A percentile compares a stretch with the other conserved stretches of the same genome.
Conservation (phyloP, 1,140 invertebrate species). For the Drosophila ohnishii region DNA sequence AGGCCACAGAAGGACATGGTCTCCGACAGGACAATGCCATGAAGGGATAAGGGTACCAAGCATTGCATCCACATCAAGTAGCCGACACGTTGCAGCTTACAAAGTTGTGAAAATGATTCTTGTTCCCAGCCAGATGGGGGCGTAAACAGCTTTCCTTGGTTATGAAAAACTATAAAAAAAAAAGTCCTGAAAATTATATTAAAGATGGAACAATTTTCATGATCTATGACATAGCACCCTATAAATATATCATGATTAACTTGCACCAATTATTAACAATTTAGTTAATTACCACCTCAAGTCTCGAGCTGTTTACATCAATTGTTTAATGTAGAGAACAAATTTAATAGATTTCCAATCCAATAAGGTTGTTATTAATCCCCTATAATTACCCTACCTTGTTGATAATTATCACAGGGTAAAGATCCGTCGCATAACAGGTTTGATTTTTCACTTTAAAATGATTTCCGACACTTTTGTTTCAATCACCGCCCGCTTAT, state of each 20-base stretch:
- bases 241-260: neutral
- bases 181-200: neutral
- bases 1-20: conserved; percentile 29
- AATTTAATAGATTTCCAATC: neutral
- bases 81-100: conserved; percentile 49
- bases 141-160: neutral
- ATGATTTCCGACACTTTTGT: conserved; percentile 22
- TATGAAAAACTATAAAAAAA: neutral
- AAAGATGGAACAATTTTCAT: no score
- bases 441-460: conserved; percentile 16
- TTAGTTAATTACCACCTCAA: neutral
- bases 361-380: neutral
- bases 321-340: neutral
- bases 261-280: neutral
- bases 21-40: conserved; percentile 17
- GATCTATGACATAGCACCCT: neutral
- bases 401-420: neutral
- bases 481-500: conserved; percentile 24
- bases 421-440: conserved; percentile 5
- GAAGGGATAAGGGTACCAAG: neutral
- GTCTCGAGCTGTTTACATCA: neutral
- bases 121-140: neutral
- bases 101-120: conserved; percentile 33
- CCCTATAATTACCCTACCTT: neutral
- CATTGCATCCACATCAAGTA: conserved; percentile 43